These are phyloP conservation scores for Anthonomus grandis DNA, from an alignment of 1,140 invertebrate species.

Conservation along the genomic window DNA sequence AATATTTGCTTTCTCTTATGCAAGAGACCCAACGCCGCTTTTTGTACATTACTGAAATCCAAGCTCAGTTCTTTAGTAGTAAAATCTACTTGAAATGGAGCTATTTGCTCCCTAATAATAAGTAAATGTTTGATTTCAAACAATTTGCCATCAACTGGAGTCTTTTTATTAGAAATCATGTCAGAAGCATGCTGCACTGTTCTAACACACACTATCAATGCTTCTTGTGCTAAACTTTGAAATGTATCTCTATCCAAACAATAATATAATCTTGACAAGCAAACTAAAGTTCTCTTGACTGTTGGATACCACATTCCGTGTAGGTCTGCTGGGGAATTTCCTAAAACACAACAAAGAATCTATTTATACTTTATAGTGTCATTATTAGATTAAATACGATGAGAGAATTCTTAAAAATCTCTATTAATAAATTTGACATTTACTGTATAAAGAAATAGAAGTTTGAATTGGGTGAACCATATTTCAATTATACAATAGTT, in stretches of 20 bases:
- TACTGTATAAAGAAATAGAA: too few relatives aligned
- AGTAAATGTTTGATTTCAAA: conserved; percentile 98
- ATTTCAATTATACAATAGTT: too few relatives aligned
- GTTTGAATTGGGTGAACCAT: too few relatives aligned
- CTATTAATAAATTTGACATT: too few relatives aligned
- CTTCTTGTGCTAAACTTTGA: conserved; percentile 94
- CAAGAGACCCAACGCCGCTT: conserved; percentile 80
- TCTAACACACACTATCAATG: conserved; percentile 85
- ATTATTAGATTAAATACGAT: too few relatives aligned
- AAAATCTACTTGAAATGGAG: conserved; percentile 96
- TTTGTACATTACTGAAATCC: conserved; percentile 87
- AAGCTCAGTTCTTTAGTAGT: conserved; percentile 87
- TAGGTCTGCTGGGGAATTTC: conserved; percentile 74
- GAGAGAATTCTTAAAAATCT: too few relatives aligned
- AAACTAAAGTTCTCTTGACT: conserved; percentile 89
- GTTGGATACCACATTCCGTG: conserved; percentile 99
- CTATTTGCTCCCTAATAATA: conserved; percentile 95
- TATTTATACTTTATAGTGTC: too few relatives aligned
- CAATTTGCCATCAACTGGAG: conserved; percentile 83
- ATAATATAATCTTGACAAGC: conserved; percentile 90
- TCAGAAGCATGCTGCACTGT: conserved; percentile 78
- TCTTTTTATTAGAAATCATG: conserved; percentile 64
- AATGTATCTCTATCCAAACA: conserved; percentile 95
- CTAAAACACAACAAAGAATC: too few relatives aligned
- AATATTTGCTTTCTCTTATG: conserved; percentile 86